Conservation (phyloP, 2,797 vertebrate species). For the Paedocypris micromegethes region DNA sequence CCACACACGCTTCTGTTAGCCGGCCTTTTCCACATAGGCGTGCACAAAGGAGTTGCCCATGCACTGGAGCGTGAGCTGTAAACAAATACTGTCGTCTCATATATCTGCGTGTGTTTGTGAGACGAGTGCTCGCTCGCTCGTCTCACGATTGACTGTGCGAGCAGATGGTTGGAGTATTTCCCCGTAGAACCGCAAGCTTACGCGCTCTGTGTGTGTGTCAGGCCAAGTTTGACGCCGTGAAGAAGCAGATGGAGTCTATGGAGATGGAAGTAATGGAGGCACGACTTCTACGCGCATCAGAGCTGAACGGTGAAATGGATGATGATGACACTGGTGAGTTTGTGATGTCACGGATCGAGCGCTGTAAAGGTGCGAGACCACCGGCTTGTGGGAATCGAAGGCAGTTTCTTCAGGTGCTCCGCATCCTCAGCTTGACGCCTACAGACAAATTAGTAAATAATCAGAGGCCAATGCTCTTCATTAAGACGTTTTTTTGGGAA, state of each 20-base stretch:
- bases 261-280: slow-evolving; percentile 99
- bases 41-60: slow-evolving; percentile 3
- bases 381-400: background rate
- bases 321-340: slow-evolving; percentile 82
- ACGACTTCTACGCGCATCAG: slow-evolving; percentile 85
- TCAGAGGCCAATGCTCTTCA: slow-evolving; percentile 39
- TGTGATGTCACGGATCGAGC: slow-evolving; percentile 1
- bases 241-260: slow-evolving; percentile 92
- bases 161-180: slow-evolving; percentile 43
- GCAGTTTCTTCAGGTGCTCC: slow-evolving; percentile 42
- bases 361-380: background rate
- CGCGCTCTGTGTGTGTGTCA: slow-evolving; percentile 53
- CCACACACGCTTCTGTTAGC: slow-evolving; percentile 8
- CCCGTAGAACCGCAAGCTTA: slow-evolving; percentile 34
- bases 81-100: slow-evolving; percentile 23
- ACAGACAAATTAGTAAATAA: slow-evolving; percentile 54
- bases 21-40: slow-evolving; percentile 17
- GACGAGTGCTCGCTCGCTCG: slow-evolving; percentile 10
- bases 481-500: slow-evolving; percentile 49
- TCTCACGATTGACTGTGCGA: slow-evolving; percentile 32
- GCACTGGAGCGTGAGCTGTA: slow-evolving; percentile 10
- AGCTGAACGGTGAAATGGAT: slow-evolving; percentile 88
- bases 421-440: slow-evolving; percentile 31
- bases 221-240: slow-evolving; percentile 85
- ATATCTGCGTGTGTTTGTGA: slow-evolving; percentile 8